A percentile compares a stretch with the other conserved stretches of the same genome.
Evolutionary conservation across 2,797 vertebrate species (phyloP).

Genomic region (Sebastes vulpes): DNA sequence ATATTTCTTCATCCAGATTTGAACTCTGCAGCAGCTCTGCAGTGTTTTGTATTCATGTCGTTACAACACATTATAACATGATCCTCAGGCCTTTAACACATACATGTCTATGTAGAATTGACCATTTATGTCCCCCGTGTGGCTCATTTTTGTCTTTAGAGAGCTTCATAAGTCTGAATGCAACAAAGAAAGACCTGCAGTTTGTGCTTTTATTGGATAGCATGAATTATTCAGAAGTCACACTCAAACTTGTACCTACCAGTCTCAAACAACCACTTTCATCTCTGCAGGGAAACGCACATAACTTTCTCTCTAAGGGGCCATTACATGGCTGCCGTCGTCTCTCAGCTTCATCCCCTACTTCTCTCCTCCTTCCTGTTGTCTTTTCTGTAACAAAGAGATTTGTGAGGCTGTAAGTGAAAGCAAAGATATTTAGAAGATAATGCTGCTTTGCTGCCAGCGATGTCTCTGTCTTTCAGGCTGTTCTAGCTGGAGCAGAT

Average conservation of each 20-base stretch:
- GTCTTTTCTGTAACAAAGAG: background rate
- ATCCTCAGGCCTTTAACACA: background rate
- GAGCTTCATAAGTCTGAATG: background rate
- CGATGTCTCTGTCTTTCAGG: constrained; percentile 26
- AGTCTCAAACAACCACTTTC: background rate
- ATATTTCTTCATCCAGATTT: background rate
- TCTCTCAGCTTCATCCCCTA: background rate
- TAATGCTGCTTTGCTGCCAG: constrained; percentile 24
- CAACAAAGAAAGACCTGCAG: background rate
- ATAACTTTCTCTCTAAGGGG: background rate
- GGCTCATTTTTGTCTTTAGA: background rate
- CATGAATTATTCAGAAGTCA: background rate
- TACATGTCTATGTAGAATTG: background rate
- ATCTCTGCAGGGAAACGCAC: background rate
- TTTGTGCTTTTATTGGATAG: background rate
- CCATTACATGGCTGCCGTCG: background rate
- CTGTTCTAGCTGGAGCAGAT: constrained; percentile 33
- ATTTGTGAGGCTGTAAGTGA: constrained; percentile 2
- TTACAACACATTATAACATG: background rate
- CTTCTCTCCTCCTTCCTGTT: background rate
- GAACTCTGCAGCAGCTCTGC: background rate
- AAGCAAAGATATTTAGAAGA: constrained; percentile 17
- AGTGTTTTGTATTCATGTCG: background rate
- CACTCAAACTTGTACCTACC: background rate
- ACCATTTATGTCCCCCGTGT: background rate